These are phyloP conservation scores for Aldrovandia affinis DNA, from an alignment of 2,797 vertebrate genomes.

Conservation along the genomic window DNA sequence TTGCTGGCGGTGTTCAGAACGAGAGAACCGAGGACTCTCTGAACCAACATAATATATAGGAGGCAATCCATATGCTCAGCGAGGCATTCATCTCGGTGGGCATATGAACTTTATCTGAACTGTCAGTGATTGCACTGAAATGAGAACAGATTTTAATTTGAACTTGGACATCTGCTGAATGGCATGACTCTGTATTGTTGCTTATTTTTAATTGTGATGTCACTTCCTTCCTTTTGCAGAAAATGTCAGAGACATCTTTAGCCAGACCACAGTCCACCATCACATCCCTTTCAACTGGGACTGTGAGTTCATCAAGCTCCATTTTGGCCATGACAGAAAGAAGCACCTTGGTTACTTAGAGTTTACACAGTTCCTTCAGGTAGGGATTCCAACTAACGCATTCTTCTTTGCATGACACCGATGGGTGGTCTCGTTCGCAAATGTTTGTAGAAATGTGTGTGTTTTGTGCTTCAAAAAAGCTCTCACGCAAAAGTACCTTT, in stretches of 20 bases:
- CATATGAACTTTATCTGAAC: conserved; percentile 54
- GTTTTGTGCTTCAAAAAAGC: too few relatives aligned
- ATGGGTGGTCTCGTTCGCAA: too few relatives aligned
- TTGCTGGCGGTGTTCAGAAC: conserved; percentile 51
- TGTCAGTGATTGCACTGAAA: conserved; percentile 44
- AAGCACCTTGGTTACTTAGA: conserved; percentile 92
- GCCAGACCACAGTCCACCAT: conserved; percentile 91
- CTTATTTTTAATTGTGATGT: conserved; percentile 36
- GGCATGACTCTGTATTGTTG: conserved; percentile 41
- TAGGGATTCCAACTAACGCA: conserved; percentile 54
- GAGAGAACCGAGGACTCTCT: conserved; percentile 53
- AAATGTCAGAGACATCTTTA: conserved; percentile 96
- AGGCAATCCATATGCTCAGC: conserved; percentile 43
- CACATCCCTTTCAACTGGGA: conserved; percentile 99
- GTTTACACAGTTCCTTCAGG: conserved; percentile 97
- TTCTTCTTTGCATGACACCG: too few relatives aligned
- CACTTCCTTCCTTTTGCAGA: conserved; percentile 69
- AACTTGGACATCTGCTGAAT: conserved; percentile 36
- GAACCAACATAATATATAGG: conserved; percentile 52
- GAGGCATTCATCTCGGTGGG: conserved; percentile 39
- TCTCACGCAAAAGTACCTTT: too few relatives aligned
- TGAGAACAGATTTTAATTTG: conserved; percentile 36
- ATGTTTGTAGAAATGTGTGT: too few relatives aligned
- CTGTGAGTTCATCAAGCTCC: conserved; percentile 94
- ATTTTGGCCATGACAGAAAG: conserved; percentile 93